Evolutionary conservation across 2,888 invertebrate genomes (phyloP).

Genomic region (Eupithecia pulchellata): DNA sequence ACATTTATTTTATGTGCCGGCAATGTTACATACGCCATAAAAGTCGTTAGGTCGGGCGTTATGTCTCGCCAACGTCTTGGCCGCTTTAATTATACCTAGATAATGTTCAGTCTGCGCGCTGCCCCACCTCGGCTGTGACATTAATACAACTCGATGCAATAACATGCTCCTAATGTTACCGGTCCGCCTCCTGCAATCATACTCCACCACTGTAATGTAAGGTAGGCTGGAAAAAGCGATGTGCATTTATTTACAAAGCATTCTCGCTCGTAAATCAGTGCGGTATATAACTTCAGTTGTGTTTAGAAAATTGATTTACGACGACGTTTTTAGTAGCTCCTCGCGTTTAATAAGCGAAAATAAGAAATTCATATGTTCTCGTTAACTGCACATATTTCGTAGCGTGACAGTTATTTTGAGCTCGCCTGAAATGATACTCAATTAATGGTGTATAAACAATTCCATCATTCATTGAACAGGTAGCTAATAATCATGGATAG

Average conservation of each 20-base stretch:
- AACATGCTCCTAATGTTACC: conserved; percentile 70
- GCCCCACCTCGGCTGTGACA: conserved; percentile 58
- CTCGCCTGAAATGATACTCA: conserved; percentile 28
- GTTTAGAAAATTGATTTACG: conserved; percentile 78
- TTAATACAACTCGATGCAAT: conserved; percentile 77
- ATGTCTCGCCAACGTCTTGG: conserved; percentile 84
- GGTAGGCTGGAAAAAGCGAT: conserved; percentile 53
- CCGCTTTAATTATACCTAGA: conserved; percentile 83
- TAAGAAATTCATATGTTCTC: conserved; percentile 51
- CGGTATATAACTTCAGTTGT: conserved; percentile 67
- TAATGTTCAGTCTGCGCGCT: conserved; percentile 74
- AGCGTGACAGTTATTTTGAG: conserved; percentile 28
- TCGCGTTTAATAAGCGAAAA: conserved; percentile 66
- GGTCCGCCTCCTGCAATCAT: conserved; percentile 59
- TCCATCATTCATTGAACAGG: conserved; percentile 38
- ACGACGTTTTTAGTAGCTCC: conserved; percentile 70
- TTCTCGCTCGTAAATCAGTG: conserved; percentile 68
- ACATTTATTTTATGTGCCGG: conserved; percentile 85
- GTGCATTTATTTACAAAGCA: conserved; percentile 47
- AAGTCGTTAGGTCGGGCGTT: conserved; percentile 84
- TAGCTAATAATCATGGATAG: conserved; percentile 42
- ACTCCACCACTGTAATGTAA: conserved; percentile 22
- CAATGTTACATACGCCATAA: conserved; percentile 85
- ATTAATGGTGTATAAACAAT: conserved; percentile 40
- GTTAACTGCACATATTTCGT: conserved; percentile 42